A percentile compares a stretch with the other conserved stretches of the same genome.
Evolutionary conservation across 2,113 vertebrate genomes (phyloP).

Genomic region (Lontra canadensis): DNA sequence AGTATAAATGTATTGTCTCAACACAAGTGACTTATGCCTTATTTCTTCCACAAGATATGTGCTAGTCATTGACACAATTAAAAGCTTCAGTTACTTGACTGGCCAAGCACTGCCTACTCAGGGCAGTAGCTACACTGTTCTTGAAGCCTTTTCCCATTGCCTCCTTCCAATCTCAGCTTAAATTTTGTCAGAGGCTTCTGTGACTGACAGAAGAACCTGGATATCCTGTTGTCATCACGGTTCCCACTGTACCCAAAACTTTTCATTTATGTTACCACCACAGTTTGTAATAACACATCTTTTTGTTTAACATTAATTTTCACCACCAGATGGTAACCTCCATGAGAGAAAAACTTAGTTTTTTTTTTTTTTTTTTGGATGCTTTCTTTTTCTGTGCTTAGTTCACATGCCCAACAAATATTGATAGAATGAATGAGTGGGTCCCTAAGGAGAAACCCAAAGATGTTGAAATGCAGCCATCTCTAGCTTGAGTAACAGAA

Average conservation of each 20-base stretch:
- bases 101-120: not conserved
- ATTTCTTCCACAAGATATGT: not conserved
- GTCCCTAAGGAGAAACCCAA: not conserved
- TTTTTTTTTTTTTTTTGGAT: not conserved
- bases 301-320: constrained; percentile 23
- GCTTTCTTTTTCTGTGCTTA: not conserved
- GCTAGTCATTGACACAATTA: not conserved
- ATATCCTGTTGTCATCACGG: not conserved
- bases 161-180: not conserved
- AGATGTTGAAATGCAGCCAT: not conserved
- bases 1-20: not conserved
- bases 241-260: not conserved
- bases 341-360: not conserved
- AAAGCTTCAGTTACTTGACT: not conserved
- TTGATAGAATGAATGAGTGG: not conserved
- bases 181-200: not conserved
- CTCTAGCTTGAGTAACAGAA: not conserved
- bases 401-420: not conserved
- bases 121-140: not conserved
- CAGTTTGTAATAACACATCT: not conserved
- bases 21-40: not conserved
- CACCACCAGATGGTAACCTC: not conserved
- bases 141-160: not conserved
- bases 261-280: not conserved
- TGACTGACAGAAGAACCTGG: not conserved